Evolutionary conservation across 2,113 vertebrate genomes (phyloP).

Genomic region (Pygoscelis adeliae): DNA sequence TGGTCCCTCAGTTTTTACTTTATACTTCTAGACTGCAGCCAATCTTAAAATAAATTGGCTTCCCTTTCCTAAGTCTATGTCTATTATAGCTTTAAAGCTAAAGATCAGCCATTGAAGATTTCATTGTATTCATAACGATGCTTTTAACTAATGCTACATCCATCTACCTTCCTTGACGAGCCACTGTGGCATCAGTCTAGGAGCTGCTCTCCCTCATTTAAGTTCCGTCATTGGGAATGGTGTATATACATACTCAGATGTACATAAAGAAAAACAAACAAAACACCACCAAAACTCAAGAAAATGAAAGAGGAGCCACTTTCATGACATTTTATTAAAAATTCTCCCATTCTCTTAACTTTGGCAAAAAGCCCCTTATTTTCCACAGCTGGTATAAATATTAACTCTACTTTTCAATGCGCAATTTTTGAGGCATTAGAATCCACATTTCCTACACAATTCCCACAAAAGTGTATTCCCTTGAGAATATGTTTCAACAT

Average conservation of each 20-base stretch:
- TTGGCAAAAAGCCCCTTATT: background rate
- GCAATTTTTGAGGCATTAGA: background rate
- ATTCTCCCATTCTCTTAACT: background rate
- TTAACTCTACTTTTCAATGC: background rate
- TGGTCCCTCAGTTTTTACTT: background rate
- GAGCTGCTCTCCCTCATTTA: background rate
- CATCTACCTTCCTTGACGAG: background rate
- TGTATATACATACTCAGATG: background rate
- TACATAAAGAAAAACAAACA: background rate
- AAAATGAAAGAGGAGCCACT: background rate
- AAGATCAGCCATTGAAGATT: background rate
- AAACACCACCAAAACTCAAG: background rate
- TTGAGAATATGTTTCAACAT: background rate
- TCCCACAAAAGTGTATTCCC: background rate
- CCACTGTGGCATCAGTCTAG: background rate
- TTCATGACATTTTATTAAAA: background rate
- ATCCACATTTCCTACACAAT: background rate
- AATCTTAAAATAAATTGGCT: background rate
- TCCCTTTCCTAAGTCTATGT: background rate
- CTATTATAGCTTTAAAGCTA: background rate
- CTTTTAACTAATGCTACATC: background rate
- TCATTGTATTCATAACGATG: background rate
- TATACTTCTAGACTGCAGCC: background rate
- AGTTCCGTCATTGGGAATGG: background rate
- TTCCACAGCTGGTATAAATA: background rate